Evolutionary conservation across 1,140 invertebrate species (phyloP).

Genomic region (Caenorhabditis tropicalis): DNA sequence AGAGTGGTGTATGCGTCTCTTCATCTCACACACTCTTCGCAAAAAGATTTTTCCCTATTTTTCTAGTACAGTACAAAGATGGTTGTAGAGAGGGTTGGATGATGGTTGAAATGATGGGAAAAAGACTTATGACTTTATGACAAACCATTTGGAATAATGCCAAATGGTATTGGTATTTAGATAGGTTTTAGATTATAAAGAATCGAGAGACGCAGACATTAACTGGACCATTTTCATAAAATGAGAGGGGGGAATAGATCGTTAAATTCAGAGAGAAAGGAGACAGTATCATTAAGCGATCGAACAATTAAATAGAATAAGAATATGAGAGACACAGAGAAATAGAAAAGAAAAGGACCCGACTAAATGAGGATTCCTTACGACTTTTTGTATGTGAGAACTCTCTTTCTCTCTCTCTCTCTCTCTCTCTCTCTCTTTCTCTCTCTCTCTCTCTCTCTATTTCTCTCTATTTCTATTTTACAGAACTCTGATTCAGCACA

Average conservation of each 20-base stretch:
- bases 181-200: background rate
- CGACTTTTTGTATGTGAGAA: background rate
- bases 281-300: background rate
- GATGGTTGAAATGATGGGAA: background rate
- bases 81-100: background rate
- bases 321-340: background rate
- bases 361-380: background rate
- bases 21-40: background rate
- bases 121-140: background rate
- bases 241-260: background rate
- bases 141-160: conserved; percentile 12
- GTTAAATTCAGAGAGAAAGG: background rate
- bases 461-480: background rate
- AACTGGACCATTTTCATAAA: conserved; percentile 23
- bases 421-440: background rate
- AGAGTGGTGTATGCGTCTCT: background rate
- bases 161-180: conserved; percentile 14
- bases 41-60: background rate
- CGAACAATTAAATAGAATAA: background rate
- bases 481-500: conserved; percentile 8
- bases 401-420: background rate
- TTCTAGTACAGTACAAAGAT: conserved; percentile 5
- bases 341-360: background rate
- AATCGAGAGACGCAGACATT: background rate
- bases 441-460: background rate